These are phyloP conservation scores for Danio kyathit DNA, from an alignment of 2,797 vertebrate genomes.

Conservation along the genomic window DNA sequence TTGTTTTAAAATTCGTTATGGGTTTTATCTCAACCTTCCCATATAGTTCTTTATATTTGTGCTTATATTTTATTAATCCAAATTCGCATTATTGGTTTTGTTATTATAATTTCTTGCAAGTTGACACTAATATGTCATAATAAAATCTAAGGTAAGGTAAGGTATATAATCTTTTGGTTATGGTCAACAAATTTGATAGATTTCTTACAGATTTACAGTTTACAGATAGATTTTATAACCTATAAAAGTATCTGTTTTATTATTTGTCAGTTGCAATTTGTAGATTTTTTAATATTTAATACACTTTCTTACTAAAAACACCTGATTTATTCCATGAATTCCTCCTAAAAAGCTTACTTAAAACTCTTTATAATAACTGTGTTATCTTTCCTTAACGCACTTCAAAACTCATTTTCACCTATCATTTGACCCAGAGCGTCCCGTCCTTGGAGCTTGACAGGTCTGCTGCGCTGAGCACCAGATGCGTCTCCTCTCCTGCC, in stretches of 20 bases:
- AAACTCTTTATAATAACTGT: background rate
- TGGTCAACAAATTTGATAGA: too few relatives aligned
- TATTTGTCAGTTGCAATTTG: background rate
- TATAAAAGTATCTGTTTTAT: background rate
- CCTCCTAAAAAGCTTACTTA: background rate
- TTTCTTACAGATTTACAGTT: too few relatives aligned
- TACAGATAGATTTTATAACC: background rate
- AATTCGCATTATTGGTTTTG: too few relatives aligned
- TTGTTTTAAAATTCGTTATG: too few relatives aligned
- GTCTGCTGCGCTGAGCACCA: slow-evolving; percentile 15
- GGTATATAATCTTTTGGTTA: too few relatives aligned
- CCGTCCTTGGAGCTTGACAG: slow-evolving; percentile 2
- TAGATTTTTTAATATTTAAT: background rate
- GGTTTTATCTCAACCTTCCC: too few relatives aligned
- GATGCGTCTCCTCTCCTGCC: slow-evolving; percentile 10
- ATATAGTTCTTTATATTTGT: too few relatives aligned
- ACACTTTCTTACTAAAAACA: background rate
- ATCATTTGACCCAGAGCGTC: slow-evolving; percentile 10
- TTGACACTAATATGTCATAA: too few relatives aligned
- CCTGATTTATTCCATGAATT: background rate
- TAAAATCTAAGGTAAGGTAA: too few relatives aligned
- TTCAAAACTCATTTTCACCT: background rate
- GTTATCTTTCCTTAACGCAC: background rate
- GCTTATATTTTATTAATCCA: too few relatives aligned
- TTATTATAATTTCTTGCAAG: too few relatives aligned